Percentiles rank a stretch among this genome's conserved stretches.
Evolutionary conservation across 2,797 vertebrate species (phyloP).

Genomic region (Pipistrellus pygmaeus): DNA sequence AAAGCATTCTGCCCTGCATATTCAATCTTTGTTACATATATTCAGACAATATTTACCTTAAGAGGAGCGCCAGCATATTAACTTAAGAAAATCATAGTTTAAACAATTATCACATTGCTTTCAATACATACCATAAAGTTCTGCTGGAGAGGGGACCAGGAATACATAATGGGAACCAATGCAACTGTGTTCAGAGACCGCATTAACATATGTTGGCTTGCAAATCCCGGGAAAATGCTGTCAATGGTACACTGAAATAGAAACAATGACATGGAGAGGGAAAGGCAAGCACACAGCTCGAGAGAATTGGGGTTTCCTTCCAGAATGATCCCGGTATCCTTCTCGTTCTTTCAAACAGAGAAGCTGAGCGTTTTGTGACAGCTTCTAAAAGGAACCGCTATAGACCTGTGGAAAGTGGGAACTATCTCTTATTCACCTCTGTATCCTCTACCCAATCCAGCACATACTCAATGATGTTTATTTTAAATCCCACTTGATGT

Average conservation of each 20-base stretch:
- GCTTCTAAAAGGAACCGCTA: constrained; percentile 13
- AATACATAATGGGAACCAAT: constrained; percentile 98
- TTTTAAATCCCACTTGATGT: neutral
- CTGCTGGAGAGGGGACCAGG: constrained; percentile 98
- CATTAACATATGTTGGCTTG: constrained; percentile 94
- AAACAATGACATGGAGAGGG: constrained; percentile 72
- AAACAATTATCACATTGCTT: neutral
- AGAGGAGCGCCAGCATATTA: constrained; percentile 12
- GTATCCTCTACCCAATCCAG: neutral
- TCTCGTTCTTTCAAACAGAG: neutral
- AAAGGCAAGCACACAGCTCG: neutral
- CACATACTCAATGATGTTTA: neutral
- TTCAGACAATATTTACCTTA: neutral
- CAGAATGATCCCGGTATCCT: constrained; percentile 10
- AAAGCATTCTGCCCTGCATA: neutral
- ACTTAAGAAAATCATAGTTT: neutral
- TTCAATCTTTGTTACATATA: neutral
- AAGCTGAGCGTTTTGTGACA: neutral
- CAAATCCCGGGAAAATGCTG: constrained; percentile 94
- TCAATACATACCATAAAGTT: constrained; percentile 96
- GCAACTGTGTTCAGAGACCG: constrained; percentile 96
- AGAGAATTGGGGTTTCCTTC: neutral
- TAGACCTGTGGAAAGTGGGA: neutral
- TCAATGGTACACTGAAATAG: constrained; percentile 93
- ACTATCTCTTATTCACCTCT: neutral